Evolutionary conservation across 2,797 vertebrate genomes (phyloP).

Genomic region (Mareca strepera): DNA sequence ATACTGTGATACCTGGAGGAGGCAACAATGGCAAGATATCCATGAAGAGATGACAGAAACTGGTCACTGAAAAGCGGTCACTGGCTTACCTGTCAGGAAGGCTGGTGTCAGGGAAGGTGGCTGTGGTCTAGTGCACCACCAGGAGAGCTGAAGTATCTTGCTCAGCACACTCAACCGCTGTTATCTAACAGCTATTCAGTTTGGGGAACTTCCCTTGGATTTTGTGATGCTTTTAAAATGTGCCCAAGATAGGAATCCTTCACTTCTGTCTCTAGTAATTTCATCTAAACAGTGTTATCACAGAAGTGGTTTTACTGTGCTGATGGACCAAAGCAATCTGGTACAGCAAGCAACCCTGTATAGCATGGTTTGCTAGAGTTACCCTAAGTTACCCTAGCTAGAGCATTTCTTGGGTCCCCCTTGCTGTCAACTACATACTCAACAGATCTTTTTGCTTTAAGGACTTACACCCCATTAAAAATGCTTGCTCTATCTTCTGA

Average conservation of each 20-base stretch:
- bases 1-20: background rate
- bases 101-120: rapidly evolving
- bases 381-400: background rate
- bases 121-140: background rate
- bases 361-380: background rate
- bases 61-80: background rate
- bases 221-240: background rate
- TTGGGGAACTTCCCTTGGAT: background rate
- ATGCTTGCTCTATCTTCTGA: background rate
- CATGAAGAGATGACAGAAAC: background rate
- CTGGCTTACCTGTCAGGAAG: background rate
- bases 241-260: background rate
- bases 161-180: background rate
- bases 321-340: background rate
- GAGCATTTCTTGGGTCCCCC: background rate
- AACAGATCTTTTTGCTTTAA: background rate
- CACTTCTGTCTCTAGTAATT: background rate
- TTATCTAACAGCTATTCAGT: background rate
- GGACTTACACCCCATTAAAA: background rate
- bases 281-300: background rate
- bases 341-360: background rate
- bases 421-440: background rate
- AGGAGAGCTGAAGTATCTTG: background rate
- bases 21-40: background rate
- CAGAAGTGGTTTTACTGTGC: background rate